phyloP scores from a whole-genome alignment of 2,888 invertebrate species.

The Sericinus montela region DNA sequence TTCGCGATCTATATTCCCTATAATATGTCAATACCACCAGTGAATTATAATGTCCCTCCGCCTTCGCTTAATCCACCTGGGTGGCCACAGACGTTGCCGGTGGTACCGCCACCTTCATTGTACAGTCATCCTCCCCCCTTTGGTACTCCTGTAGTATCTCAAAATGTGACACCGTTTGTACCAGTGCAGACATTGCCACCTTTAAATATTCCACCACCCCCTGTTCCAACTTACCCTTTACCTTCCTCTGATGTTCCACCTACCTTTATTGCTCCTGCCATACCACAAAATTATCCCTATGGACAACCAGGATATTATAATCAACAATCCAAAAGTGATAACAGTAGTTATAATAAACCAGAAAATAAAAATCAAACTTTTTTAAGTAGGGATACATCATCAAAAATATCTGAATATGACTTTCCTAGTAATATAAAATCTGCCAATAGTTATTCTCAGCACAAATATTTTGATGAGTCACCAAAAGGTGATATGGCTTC shows the following conservation, averaged over 20 bases:
- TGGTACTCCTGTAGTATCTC: slow-evolving; percentile 25
- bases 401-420: not conserved
- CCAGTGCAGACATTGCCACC: slow-evolving; percentile 22
- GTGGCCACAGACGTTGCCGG: slow-evolving; percentile 24
- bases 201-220: slow-evolving; percentile 33
- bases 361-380: slow-evolving; percentile 20
- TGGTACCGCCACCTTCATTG: slow-evolving; percentile 27
- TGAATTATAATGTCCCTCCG: slow-evolving; percentile 54
- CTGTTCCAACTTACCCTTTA: slow-evolving; percentile 17
- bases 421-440: not conserved
- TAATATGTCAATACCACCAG: slow-evolving; percentile 54
- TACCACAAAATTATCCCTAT: slow-evolving; percentile 24
- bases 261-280: slow-evolving; percentile 22
- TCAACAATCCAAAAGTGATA: not conserved
- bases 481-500: slow-evolving; percentile 16
- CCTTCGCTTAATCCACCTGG: slow-evolving; percentile 37
- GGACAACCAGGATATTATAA: slow-evolving; percentile 22
- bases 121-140: slow-evolving; percentile 36
- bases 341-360: not conserved
- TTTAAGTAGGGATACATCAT: slow-evolving; percentile 1
- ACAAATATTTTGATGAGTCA: not conserved
- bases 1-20: too few species aligned
- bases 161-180: slow-evolving; percentile 26
- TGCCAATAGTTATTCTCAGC: not conserved
- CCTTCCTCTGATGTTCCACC: slow-evolving; percentile 27